These are phyloP conservation scores for Herpailurus yagouaroundi DNA, from an alignment of 2,113 vertebrate genomes.

Conservation along the genomic window DNA sequence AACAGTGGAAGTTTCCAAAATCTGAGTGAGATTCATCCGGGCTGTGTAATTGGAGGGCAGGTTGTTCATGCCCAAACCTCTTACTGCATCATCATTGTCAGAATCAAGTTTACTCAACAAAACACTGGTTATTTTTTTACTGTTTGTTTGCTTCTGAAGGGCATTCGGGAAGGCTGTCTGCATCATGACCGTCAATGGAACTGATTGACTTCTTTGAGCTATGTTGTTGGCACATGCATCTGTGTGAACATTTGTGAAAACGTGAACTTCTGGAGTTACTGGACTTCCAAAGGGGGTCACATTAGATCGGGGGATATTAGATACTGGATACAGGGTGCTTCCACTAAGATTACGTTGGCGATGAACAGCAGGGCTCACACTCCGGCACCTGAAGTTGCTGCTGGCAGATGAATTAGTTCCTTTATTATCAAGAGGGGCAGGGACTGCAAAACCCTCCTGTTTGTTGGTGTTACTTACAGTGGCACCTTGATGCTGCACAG, in stretches of 20 bases:
- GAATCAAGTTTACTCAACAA: conserved; percentile 96
- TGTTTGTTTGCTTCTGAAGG: conserved; percentile 89
- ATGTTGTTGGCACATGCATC: conserved; percentile 91
- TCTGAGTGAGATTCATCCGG: conserved; percentile 99
- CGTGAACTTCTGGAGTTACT: conserved; percentile 91
- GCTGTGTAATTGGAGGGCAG: conserved; percentile 96
- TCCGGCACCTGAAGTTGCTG: conserved; percentile 94
- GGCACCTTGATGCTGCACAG: conserved; percentile 93
- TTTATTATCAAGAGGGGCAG: conserved; percentile 97
- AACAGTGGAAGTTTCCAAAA: conserved; percentile 92
- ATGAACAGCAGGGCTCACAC: conserved; percentile 96
- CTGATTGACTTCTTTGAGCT: conserved; percentile 97
- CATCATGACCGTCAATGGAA: conserved; percentile 99
- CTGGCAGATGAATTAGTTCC: conserved; percentile 83
- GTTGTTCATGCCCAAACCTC: conserved; percentile 94
- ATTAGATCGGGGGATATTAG: conserved; percentile 89
- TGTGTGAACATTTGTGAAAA: conserved; percentile 90
- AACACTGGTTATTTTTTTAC: conserved; percentile 93
- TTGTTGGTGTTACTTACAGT: conserved; percentile 89
- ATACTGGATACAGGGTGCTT: conserved; percentile 89
- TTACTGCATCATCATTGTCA: conserved; percentile 91
- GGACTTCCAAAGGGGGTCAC: conserved; percentile 93
- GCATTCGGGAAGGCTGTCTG: conserved; percentile 92
- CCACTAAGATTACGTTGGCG: conserved; percentile 94
- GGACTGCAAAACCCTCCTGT: conserved; percentile 97